phyloP scores from a whole-genome alignment of 2,888 invertebrate genomes.

The Halictus ligatus region DNA sequence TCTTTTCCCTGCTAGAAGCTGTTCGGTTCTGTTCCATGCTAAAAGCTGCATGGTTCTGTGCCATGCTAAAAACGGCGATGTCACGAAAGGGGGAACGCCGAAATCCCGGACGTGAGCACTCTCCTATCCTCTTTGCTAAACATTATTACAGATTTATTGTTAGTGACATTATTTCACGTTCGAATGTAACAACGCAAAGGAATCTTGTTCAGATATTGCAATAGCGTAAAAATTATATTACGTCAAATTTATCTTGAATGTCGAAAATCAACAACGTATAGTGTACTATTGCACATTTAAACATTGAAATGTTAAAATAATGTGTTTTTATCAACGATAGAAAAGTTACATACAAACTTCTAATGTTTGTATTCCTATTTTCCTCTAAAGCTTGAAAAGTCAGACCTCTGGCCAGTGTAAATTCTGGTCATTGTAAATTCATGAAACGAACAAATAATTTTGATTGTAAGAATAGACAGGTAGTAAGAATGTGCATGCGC shows the following conservation, averaged over 20 bases:
- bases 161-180: no score
- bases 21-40: no score
- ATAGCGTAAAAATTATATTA: no score
- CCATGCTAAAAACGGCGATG: no score
- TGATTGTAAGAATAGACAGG: no score
- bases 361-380: not conserved
- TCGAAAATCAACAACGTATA: not conserved
- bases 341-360: no score
- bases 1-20: no score
- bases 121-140: not conserved
- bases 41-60: no score
- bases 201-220: not conserved
- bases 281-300: not conserved
- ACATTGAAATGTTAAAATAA: no score
- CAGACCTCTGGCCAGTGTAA: not conserved
- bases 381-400: not conserved
- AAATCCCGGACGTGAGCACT: no score
- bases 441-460: not conserved
- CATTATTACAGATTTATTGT: not conserved
- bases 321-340: no score
- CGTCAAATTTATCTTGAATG: not conserved
- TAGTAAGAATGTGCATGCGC: not conserved
- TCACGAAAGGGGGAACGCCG: no score
- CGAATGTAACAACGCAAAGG: not conserved
- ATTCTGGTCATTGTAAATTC: not conserved